These are phyloP conservation scores for Aphis gossypii DNA, from an alignment of 1,140 invertebrate genomes.

Conservation along the genomic window DNA sequence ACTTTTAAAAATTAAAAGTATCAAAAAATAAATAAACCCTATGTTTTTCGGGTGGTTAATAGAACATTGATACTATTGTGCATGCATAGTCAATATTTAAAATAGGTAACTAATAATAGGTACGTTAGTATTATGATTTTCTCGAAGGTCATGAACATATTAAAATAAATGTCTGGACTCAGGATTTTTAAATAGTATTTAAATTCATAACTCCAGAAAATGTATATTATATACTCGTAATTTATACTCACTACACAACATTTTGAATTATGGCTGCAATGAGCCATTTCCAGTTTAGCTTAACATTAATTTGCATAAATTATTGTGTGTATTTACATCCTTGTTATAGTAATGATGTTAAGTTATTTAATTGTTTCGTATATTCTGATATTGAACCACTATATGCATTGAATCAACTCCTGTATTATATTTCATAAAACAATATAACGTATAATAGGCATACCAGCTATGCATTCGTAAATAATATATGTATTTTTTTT, in stretches of 20 bases:
- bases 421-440: slow-evolving; percentile 19
- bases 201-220: slow-evolving; percentile 49
- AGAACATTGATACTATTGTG: neutral
- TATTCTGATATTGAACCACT: neutral
- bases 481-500: neutral
- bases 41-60: neutral
- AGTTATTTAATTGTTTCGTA: slow-evolving; percentile 14
- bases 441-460: neutral
- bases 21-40: neutral
- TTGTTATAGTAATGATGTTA: slow-evolving; percentile 15
- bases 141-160: neutral
- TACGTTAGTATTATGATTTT: slow-evolving; percentile 29
- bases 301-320: slow-evolving; percentile 52
- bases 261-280: neutral
- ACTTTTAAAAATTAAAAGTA: neutral
- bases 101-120: neutral
- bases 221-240: neutral
- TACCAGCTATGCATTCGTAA: neutral
- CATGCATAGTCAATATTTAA: neutral
- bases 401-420: neutral
- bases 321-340: slow-evolving; percentile 19
- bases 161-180: slow-evolving; percentile 35
- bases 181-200: slow-evolving; percentile 32
- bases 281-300: slow-evolving; percentile 38
- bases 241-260: neutral